Base-by-base conservation (phyloP, 2,797 vertebrate species). In the Lutjanus argentimaculatus region DNA sequence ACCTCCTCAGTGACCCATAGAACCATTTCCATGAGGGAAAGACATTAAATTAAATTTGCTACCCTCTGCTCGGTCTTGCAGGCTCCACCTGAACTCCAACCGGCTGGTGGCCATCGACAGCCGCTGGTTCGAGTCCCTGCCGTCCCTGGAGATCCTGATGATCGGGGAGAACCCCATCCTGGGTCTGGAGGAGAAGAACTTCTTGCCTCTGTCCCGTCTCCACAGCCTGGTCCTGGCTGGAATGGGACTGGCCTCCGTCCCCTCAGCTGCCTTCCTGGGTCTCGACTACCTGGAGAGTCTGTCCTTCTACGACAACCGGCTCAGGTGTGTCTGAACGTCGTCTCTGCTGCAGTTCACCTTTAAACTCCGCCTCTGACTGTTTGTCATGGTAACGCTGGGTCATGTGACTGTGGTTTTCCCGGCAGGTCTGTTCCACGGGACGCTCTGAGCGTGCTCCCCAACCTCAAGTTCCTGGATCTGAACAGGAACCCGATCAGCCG, bases 1-100 rank as follows among this genome's bases (percentile, higher is more conserved):
- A 30, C 25, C 25, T 30, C 25, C 25, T 30, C 25, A 30, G 25
- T 30, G 2, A 30, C 25, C 25, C 4, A 30, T 30, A 4, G 25
- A 30, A 30, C 25, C 4, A 4, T 30, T 30, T 30, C 25, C 2
- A 4, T 30, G 25, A 30, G 25, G 25, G 25, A 2, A 30, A 30
- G 25, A 30, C 25, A 4, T 30, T 30, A 30, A 30, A 30, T 30
- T 30, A 30, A 30, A 30, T 30, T 3, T 45, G 1, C 13, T 45
- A 42, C 21, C 30, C 25, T 77, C 8, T 77, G 19, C 12, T 72
- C 1, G 0, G 21, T 59, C 62, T 36, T 46, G 1, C 25, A 95
- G 96, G 88, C 95, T 97, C 56, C 96, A 97, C 75, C 92, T 97
- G 25, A 97, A 97, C 79, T 96, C 96, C 58, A 97, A 97, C 88